phyloP scores from a whole-genome alignment of 2,888 invertebrate genomes.

The Bibio marci region DNA sequence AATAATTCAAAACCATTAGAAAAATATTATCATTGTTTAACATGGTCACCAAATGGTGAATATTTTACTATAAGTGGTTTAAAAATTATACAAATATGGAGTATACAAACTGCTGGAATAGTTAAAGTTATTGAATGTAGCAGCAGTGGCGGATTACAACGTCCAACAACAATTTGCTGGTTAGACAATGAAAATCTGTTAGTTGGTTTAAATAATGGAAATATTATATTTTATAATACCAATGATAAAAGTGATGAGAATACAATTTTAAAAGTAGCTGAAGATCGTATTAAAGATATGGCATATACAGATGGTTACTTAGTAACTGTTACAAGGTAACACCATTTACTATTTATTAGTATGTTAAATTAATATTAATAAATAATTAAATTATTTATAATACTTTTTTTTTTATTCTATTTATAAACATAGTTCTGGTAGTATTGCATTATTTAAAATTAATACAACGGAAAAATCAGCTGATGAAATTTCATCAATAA shows the following conservation, averaged over 20 bases:
- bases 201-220: constrained; percentile 60
- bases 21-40: constrained; percentile 15
- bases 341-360: neutral
- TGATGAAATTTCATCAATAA: constrained; percentile 37
- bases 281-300: constrained; percentile 50
- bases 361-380: neutral
- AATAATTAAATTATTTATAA: neutral
- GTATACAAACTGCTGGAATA: constrained; percentile 58
- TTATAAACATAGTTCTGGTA: constrained; percentile 58
- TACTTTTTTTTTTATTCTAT: too few species aligned
- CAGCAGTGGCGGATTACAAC: constrained; percentile 30
- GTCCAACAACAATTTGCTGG: constrained; percentile 56
- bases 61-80: constrained; percentile 60
- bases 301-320: constrained; percentile 37
- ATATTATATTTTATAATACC: constrained; percentile 39
- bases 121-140: constrained; percentile 46
- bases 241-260: constrained; percentile 24
- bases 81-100: constrained; percentile 62
- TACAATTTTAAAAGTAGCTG: constrained; percentile 36
- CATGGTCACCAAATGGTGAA: constrained; percentile 62
- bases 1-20: neutral
- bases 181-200: constrained; percentile 41
- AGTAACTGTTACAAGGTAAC: constrained; percentile 47
- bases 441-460: constrained; percentile 53
- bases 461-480: constrained; percentile 21